These are phyloP conservation scores for Eonycteris spelaea DNA, from an alignment of 2,113 vertebrate species.

Conservation along the genomic window DNA sequence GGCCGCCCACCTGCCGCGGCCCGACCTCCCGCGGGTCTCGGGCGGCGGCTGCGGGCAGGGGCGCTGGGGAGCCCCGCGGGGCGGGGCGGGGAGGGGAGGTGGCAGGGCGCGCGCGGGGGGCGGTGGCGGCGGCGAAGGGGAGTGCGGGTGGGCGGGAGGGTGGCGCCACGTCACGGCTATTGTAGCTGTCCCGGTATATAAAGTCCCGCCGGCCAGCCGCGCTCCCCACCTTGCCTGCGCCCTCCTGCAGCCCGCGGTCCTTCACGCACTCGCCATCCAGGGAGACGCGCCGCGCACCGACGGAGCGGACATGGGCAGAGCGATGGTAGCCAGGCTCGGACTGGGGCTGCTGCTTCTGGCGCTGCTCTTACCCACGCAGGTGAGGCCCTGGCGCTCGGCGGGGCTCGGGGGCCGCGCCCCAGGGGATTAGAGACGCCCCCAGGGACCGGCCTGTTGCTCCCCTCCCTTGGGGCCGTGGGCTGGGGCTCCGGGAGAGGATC, in stretches of 20 bases:
- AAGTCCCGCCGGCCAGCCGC: slow-evolving; percentile 23
- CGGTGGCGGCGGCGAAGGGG: background rate
- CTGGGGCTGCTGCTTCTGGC: slow-evolving; percentile 83
- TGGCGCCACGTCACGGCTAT: slow-evolving; percentile 58
- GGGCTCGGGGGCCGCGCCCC: background rate
- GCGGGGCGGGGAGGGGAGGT: background rate
- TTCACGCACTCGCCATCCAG: background rate
- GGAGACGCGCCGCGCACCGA: slow-evolving; percentile 33
- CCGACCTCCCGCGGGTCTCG: background rate
- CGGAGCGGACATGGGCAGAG: slow-evolving; percentile 78
- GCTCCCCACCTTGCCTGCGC: slow-evolving; percentile 40
- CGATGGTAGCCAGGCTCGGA: slow-evolving; percentile 77
- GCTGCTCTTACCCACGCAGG: slow-evolving; percentile 82
- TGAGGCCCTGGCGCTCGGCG: slow-evolving; percentile 66
- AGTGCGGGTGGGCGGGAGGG: slow-evolving; percentile 24
- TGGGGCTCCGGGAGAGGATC: background rate
- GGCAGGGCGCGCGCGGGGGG: background rate
- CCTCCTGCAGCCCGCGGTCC: background rate
- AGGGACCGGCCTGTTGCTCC: background rate
- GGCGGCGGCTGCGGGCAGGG: background rate
- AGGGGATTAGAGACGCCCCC: too few relatives aligned
- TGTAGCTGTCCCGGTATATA: slow-evolving; percentile 69
- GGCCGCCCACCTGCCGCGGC: slow-evolving; percentile 40
- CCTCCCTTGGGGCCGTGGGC: background rate
- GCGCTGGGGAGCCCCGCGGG: background rate